Conservation (phyloP, 2,113 vertebrate genomes). For the Oreotrochilus melanogaster region DNA sequence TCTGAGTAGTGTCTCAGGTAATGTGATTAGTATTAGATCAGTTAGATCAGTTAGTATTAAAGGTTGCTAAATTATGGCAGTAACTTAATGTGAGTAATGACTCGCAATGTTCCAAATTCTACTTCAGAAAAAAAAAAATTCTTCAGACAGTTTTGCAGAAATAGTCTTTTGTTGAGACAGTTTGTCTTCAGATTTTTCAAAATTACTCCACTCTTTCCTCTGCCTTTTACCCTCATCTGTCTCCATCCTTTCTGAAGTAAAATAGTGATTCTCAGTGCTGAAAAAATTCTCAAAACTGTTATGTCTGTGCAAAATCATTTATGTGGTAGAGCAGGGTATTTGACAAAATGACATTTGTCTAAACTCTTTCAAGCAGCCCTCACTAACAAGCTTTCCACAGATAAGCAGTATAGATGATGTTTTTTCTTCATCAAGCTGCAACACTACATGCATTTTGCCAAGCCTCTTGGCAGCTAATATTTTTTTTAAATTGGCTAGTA, state of each 20-base stretch:
- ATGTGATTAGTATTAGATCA: too few species aligned
- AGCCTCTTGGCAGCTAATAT: conserved; percentile 53
- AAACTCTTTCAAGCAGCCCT: not conserved
- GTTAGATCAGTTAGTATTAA: not conserved
- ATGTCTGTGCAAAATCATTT: not conserved
- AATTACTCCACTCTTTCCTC: not conserved
- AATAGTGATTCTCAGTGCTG: not conserved
- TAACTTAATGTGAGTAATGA: not conserved
- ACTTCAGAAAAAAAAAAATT: not conserved
- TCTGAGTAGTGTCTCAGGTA: not conserved
- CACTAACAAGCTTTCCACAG: conserved; percentile 24
- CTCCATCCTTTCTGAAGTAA: not conserved
- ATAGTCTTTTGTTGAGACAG: not conserved
- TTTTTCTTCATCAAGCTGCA: conserved; percentile 37
- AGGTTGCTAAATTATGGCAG: not conserved
- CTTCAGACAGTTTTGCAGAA: not conserved
- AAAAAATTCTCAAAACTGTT: not conserved
- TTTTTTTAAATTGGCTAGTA: conserved; percentile 65
- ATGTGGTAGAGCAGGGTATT: not conserved
- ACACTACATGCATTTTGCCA: conserved; percentile 24
- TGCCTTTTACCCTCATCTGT: not conserved
- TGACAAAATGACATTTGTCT: conserved; percentile 21
- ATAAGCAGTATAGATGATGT: not conserved
- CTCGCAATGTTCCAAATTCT: not conserved
- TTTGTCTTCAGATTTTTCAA: not conserved